Conservation (phyloP, 2,888 invertebrate species). For the Oegoconia quadripuncta region DNA sequence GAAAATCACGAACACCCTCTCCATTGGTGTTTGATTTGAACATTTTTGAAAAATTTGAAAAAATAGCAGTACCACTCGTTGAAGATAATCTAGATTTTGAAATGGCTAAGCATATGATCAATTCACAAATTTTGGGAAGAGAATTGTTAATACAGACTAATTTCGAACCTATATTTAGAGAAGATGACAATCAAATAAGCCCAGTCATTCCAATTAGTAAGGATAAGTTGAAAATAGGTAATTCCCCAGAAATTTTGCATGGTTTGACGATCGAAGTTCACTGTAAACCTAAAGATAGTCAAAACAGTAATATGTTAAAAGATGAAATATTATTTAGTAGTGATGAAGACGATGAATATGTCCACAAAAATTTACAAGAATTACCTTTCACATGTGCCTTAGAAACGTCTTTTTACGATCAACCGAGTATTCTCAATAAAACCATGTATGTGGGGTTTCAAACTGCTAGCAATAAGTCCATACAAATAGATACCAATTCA, state of each 20-base stretch:
- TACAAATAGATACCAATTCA: constrained; percentile 50
- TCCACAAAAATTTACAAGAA: constrained; percentile 36
- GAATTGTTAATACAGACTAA: constrained; percentile 38
- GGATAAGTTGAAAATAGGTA: constrained; percentile 1
- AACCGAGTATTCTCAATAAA: constrained; percentile 43
- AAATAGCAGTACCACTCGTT: constrained; percentile 43
- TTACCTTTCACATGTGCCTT: constrained; percentile 57
- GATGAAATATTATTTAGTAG: constrained; percentile 66
- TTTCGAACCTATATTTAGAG: constrained; percentile 21
- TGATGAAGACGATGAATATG: constrained; percentile 55
- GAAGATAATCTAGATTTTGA: constrained; percentile 35
- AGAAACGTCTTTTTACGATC: constrained; percentile 47
- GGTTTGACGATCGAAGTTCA: background rate
- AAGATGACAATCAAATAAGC: constrained; percentile 22
- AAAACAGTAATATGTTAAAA: constrained; percentile 23
- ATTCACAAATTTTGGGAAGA: constrained; percentile 51
- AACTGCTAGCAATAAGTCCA: constrained; percentile 63
- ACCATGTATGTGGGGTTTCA: constrained; percentile 66
- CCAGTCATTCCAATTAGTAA: constrained; percentile 22
- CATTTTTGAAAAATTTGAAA: constrained; percentile 61
- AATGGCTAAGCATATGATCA: constrained; percentile 43
- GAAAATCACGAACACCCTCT: constrained; percentile 18
- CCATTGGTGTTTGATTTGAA: constrained; percentile 48
- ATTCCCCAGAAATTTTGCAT: constrained; percentile 7
- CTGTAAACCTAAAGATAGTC: background rate